phyloP scores from a whole-genome alignment of 2,113 vertebrate species.

The Fregetta grallaria region DNA sequence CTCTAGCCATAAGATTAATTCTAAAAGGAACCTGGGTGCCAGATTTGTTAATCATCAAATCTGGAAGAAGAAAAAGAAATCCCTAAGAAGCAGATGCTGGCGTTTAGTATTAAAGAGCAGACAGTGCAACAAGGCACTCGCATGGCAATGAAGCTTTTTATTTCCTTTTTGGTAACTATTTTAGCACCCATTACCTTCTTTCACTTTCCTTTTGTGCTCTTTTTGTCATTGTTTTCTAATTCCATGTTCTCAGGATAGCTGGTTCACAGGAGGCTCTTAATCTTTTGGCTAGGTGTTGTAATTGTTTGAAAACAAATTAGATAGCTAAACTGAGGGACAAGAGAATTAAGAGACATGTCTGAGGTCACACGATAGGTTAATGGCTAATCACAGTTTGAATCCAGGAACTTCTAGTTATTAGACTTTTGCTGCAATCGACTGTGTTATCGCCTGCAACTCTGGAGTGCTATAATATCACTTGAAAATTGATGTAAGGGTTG shows the following conservation, averaged over 20 bases:
- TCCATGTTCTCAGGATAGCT: neutral
- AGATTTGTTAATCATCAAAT: constrained; percentile 34
- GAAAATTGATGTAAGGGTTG: neutral
- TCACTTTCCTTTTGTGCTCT: neutral
- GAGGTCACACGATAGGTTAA: constrained; percentile 43
- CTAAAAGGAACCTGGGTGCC: neutral
- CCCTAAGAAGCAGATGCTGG: neutral
- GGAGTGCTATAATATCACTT: constrained; percentile 4
- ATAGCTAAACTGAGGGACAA: neutral
- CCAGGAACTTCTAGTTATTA: constrained; percentile 23
- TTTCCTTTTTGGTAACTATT: neutral
- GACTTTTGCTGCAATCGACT: neutral
- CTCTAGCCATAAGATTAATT: neutral
- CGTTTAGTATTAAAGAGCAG: neutral
- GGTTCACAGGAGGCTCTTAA: constrained; percentile 12
- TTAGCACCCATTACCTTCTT: neutral
- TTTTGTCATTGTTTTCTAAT: neutral
- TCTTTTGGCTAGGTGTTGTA: neutral
- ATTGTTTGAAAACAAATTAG: constrained; percentile 42
- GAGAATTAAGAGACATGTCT: constrained; percentile 29
- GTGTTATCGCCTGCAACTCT: neutral
- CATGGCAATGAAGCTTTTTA: neutral
- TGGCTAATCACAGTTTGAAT: constrained; percentile 51
- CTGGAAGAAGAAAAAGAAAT: neutral
- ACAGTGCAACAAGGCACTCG: neutral